Percentiles rank a stretch among this genome's conserved stretches.
phyloP scores from a whole-genome alignment of 1,140 invertebrate genomes.

The Antheraea pernyi region DNA sequence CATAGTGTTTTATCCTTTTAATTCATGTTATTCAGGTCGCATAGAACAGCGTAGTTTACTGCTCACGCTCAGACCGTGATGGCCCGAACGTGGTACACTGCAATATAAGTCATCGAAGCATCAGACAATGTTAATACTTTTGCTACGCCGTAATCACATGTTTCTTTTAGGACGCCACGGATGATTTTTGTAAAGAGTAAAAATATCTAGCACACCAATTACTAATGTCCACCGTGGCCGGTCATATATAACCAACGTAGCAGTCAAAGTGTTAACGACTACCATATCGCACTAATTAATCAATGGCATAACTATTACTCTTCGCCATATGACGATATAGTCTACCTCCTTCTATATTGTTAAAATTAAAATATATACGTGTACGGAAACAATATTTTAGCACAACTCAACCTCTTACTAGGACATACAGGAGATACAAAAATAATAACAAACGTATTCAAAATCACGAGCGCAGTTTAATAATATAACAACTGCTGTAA shows the following conservation, averaged over 20 bases:
- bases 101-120: slow-evolving; percentile 16
- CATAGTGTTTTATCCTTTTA: slow-evolving; percentile 36
- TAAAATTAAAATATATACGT: slow-evolving; percentile 19
- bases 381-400: no score
- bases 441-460: no score
- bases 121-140: slow-evolving; percentile 10
- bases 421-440: no score
- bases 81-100: slow-evolving; percentile 37
- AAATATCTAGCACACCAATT: no score
- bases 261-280: slow-evolving; percentile 15
- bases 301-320: slow-evolving; percentile 25
- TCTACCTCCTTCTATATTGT: slow-evolving; percentile 37
- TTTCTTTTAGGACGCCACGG: no score
- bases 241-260: no score
- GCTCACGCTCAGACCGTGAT: slow-evolving; percentile 25
- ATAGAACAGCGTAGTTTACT: slow-evolving; percentile 21
- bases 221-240: no score
- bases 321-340: slow-evolving; percentile 31
- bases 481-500: no score
- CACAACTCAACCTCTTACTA: no score
- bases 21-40: slow-evolving; percentile 44
- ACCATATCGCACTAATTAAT: slow-evolving; percentile 46
- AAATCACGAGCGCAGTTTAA: no score
- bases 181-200: no score
- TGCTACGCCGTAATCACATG: no score